phyloP scores from a whole-genome alignment of 92 coral and sea anemone species.

The Meandrina meandrites region DNA sequence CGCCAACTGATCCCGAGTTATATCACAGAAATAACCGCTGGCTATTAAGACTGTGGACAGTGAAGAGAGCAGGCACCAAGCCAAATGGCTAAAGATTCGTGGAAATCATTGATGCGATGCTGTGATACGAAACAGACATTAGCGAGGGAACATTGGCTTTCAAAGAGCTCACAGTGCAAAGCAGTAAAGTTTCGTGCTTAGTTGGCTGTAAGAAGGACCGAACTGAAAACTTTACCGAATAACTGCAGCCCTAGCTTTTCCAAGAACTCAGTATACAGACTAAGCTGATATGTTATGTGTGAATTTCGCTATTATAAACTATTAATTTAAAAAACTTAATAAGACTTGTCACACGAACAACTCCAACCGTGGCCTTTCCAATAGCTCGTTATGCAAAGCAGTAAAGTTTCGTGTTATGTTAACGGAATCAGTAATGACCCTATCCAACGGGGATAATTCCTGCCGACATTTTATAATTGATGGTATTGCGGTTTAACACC shows the following conservation, averaged over 20 bases:
- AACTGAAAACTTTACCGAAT: too few species aligned
- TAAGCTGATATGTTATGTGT: too few species aligned
- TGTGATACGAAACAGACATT: background rate
- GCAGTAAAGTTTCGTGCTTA: background rate
- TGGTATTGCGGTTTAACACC: background rate
- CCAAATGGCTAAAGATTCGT: background rate
- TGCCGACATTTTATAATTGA: background rate
- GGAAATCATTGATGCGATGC: background rate
- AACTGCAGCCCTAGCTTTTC: too few species aligned
- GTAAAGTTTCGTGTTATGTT: background rate
- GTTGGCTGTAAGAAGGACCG: too few species aligned
- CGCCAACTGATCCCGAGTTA: constrained; percentile 84
- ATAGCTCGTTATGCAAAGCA: background rate
- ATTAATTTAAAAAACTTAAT: too few species aligned
- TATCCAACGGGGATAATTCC: background rate
- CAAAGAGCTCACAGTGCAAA: background rate
- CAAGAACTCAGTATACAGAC: too few species aligned
- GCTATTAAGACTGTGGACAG: constrained; percentile 7
- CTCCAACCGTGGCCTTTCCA: too few species aligned
- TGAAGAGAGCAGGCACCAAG: background rate
- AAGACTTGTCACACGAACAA: too few species aligned
- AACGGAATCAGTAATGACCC: too few species aligned
- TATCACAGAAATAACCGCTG: constrained; percentile 75
- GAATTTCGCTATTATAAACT: too few species aligned
- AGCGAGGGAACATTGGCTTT: background rate